Evolutionary conservation across 2,113 vertebrate species (phyloP), one percentile per base, ranked within the genome.

Genomic region (Atrichornis clamosus): DNA sequence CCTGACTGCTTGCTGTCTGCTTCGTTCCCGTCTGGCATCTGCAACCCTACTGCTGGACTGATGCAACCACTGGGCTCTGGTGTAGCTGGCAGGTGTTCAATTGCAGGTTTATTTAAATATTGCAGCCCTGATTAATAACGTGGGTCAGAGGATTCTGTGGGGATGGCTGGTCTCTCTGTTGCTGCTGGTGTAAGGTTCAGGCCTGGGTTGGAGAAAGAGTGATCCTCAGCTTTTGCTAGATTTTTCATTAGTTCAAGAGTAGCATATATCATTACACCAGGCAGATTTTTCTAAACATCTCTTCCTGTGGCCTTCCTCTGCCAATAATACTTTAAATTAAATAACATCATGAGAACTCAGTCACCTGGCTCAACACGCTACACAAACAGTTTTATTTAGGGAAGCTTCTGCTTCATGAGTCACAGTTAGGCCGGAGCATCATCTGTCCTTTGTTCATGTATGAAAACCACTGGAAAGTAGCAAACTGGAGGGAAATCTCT

Each of bases 211-310:
- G 33, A 64, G 60, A 70, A 78, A 11, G 5, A 59, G 15, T 9
- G 7, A 24, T 39, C 55, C 86, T 50, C 2, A 74, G 39, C 3
- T 67, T 89, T 85, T 68, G 37, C 19, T 32, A 28, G 4, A 14
- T 63, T 89, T 65, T 60, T 67, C 44, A 27, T 78, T 78, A 56
- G 33, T 30, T 42, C 49, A 47, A 78, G n/a, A 20, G 26, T n/a
- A 64, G 68, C 7, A 1, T 16, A 1, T 49, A 87, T 62, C 44
- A 8, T 33, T 67, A 63, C n/a, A 46, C 0, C 0, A 23, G 12
- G 13, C 6, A 68, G 39, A 4, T 62, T 67, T 56, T 87, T 62
- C 75, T 70, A 26, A 79, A 30, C 12, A 52, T 41, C 35, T 67
- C 35, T 80, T 86, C 58, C n/a, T 65, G 13, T 42, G 21, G 16